Evolutionary conservation across 1,140 invertebrate genomes (phyloP).

Genomic region (Bombus difficillimus): DNA sequence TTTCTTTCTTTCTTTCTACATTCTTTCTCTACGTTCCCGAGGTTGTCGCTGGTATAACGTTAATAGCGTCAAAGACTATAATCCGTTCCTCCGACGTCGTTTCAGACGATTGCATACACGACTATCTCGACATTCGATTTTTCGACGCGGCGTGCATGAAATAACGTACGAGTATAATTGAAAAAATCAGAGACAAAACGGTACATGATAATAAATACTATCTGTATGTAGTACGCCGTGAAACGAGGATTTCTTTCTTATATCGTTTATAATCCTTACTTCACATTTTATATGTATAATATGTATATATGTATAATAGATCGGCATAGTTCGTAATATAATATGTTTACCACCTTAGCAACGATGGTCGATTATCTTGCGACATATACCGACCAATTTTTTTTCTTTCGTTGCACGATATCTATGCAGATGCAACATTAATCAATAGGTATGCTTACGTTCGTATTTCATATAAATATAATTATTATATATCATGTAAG

Average conservation of each 20-base stretch:
- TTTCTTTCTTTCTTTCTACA: too few relatives aligned
- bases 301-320: slow-evolving; percentile 40
- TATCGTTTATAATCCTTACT: slow-evolving; percentile 42
- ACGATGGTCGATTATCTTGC: slow-evolving; percentile 53
- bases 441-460: slow-evolving; percentile 65
- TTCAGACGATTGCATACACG: slow-evolving; percentile 74
- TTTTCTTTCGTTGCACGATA: slow-evolving; percentile 76
- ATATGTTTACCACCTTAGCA: neutral
- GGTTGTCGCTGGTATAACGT: slow-evolving; percentile 31
- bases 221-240: slow-evolving; percentile 72
- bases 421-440: slow-evolving; percentile 71
- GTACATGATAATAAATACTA: slow-evolving; percentile 84
- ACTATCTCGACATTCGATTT: slow-evolving; percentile 66
- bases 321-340: slow-evolving; percentile 49
- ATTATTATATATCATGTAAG: slow-evolving; percentile 69
- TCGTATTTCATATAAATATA: slow-evolving; percentile 84
- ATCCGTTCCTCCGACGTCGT: slow-evolving; percentile 56
- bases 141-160: slow-evolving; percentile 62
- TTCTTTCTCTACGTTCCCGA: slow-evolving; percentile 70
- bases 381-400: slow-evolving; percentile 60
- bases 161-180: slow-evolving; percentile 68
- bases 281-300: slow-evolving; percentile 43
- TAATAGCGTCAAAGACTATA: neutral
- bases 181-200: slow-evolving; percentile 83
- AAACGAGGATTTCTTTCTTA: slow-evolving; percentile 51